Conservation (phyloP, 2,797 vertebrate genomes). For the Holocentrus rufus region DNA sequence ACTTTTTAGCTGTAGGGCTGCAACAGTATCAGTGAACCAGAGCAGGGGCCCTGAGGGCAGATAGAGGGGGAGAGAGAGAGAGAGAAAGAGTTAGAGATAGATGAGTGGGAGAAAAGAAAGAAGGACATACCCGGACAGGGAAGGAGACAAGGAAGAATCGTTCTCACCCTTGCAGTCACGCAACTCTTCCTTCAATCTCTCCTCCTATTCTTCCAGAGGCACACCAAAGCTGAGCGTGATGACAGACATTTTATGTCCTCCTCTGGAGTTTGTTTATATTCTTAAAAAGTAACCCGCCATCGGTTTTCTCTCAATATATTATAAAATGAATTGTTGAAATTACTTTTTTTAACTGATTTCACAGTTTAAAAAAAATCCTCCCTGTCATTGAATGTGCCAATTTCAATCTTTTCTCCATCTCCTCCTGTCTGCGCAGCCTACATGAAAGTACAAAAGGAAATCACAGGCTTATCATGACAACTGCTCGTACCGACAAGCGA, state of each 20-base stretch:
- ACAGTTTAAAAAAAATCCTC: no score
- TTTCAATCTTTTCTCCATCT: neutral
- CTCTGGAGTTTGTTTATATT: constrained; percentile 66
- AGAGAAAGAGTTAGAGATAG: constrained; percentile 65
- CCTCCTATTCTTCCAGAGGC: constrained; percentile 68
- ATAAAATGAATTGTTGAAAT: constrained; percentile 4
- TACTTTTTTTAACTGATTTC: neutral
- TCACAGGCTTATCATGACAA: constrained; percentile 16
- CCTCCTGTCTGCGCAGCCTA: neutral
- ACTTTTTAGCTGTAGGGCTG: constrained; percentile 61
- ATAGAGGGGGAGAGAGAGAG: constrained; percentile 71
- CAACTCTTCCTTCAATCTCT: constrained; percentile 68
- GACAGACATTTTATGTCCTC: constrained; percentile 71
- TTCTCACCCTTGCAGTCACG: constrained; percentile 77
- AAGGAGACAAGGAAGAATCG: constrained; percentile 61
- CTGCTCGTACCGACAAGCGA: constrained; percentile 19
- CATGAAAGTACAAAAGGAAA: constrained; percentile 12
- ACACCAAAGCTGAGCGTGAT: constrained; percentile 67
- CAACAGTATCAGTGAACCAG: constrained; percentile 67
- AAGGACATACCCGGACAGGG: constrained; percentile 49
- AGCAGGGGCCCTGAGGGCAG: constrained; percentile 72
- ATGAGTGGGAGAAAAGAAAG: constrained; percentile 76
- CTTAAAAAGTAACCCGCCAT: constrained; percentile 48
- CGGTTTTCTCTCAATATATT: constrained; percentile 28
- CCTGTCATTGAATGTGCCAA: no score